phyloP scores from a whole-genome alignment of 1,140 invertebrate genomes.

The Metaphire vulgaris region DNA sequence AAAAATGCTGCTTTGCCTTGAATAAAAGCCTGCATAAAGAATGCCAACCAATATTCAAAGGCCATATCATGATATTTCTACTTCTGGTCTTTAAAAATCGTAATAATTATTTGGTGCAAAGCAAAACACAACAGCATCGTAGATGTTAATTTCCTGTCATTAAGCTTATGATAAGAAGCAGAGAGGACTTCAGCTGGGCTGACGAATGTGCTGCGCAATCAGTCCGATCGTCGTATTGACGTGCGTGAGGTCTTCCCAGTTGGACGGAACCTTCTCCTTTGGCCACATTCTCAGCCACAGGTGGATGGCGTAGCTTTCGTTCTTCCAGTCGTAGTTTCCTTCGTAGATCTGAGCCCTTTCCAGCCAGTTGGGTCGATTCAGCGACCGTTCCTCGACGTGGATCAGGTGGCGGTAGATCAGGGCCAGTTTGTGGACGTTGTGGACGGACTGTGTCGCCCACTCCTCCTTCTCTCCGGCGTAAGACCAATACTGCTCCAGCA shows the following conservation, averaged over 20 bases:
- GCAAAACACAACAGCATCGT: no score
- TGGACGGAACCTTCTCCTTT: not conserved
- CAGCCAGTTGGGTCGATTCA: slow-evolving; percentile 12
- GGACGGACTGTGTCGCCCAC: not conserved
- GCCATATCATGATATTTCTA: no score
- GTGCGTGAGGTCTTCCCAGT: not conserved
- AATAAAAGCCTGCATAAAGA: no score
- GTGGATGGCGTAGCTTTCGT: slow-evolving; percentile 22
- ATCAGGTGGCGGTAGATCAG: slow-evolving; percentile 3
- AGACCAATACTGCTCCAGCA: slow-evolving; percentile 14
- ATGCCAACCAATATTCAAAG: no score
- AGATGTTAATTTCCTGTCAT: no score
- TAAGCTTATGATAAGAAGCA: no score
- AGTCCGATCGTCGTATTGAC: not conserved
- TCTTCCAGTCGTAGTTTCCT: slow-evolving; percentile 20
- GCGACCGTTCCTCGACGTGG: slow-evolving; percentile 21
- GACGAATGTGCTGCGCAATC: not conserved
- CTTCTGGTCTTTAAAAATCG: no score
- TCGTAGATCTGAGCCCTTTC: slow-evolving; percentile 11
- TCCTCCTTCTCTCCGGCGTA: slow-evolving; percentile 14
- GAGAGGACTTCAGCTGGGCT: no score
- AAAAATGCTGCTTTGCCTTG: no score
- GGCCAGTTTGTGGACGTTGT: not conserved
- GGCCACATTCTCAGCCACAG: not conserved
- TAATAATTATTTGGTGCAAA: no score